These are phyloP conservation scores for Melanotaenia maccullochi DNA, from an alignment of 2,797 vertebrate species.

Conservation along the genomic window DNA sequence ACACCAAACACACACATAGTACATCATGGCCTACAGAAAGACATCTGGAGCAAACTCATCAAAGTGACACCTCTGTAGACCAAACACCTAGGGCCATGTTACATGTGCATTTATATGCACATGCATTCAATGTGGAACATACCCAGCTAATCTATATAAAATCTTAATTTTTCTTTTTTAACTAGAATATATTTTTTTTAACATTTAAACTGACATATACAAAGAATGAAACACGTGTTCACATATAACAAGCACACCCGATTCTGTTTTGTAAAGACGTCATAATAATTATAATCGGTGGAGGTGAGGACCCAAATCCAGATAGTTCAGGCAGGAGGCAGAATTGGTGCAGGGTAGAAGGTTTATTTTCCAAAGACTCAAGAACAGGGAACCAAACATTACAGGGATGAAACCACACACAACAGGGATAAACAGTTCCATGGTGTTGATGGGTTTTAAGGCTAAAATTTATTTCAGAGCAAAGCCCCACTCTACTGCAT, in stretches of 20 bases:
- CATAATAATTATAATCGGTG: conserved; percentile 15
- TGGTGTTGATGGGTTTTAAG: background rate
- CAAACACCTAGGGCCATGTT: conserved; percentile 13
- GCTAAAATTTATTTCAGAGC: conserved; percentile 2
- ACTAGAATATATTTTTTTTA: no score
- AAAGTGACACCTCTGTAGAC: conserved; percentile 23
- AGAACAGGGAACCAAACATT: no score
- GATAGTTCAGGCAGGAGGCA: no score
- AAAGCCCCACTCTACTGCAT: background rate
- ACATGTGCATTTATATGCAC: conserved; percentile 21
- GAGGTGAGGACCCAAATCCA: background rate
- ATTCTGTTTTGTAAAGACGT: conserved; percentile 6
- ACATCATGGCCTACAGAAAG: conserved; percentile 10
- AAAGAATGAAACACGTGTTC: no score
- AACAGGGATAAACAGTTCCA: no score
- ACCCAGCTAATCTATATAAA: background rate
- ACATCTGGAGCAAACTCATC: conserved; percentile 28
- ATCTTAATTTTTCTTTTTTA: background rate
- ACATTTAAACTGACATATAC: no score
- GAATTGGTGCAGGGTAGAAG: no score
- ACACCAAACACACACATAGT: conserved; percentile 18
- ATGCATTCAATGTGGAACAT: conserved; percentile 2
- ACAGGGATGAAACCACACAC: no score
- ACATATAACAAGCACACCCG: no score
- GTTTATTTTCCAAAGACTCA: no score